Percentiles rank a stretch among this genome's conserved stretches.
These are phyloP conservation scores for Channa argus DNA, from an alignment of 2,113 vertebrate species.

Conservation along the genomic window DNA sequence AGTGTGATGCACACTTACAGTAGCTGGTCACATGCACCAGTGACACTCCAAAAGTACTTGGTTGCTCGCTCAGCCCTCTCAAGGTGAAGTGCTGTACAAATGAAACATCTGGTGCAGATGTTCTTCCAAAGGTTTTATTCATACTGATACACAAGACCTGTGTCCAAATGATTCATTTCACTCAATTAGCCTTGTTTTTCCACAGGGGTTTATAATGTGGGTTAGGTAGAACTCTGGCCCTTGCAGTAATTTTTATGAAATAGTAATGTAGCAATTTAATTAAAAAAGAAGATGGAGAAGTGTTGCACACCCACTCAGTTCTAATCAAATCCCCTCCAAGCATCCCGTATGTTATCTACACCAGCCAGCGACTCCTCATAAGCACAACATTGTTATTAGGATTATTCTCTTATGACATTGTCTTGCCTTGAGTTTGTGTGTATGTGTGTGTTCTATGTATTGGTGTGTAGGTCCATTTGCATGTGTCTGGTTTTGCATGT, in stretches of 20 bases:
- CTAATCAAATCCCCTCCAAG: conserved; percentile 58
- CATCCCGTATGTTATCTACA: conserved; percentile 63
- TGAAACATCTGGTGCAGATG: conserved; percentile 29
- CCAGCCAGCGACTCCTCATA: conserved; percentile 48
- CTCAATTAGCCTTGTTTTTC: conserved; percentile 50
- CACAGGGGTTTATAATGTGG: conserved; percentile 12
- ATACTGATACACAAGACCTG: conserved; percentile 4
- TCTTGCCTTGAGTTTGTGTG: conserved; percentile 8
- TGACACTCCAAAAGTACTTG: background rate
- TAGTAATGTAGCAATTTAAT: conserved; percentile 62
- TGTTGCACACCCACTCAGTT: conserved; percentile 57
- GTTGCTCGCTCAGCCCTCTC: conserved; percentile 29
- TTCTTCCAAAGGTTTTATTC: conserved; percentile 34
- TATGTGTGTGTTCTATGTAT: background rate
- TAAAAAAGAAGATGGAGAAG: conserved; percentile 55
- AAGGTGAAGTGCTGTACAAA: conserved; percentile 31
- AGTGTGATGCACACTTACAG: background rate
- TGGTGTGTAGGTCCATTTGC: conserved; percentile 1
- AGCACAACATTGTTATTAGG: conserved; percentile 42
- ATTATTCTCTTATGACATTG: conserved; percentile 56
- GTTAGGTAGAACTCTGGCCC: conserved; percentile 25
- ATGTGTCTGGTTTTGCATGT: conserved; percentile 16
- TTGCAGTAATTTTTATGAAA: conserved; percentile 50
- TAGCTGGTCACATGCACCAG: background rate
- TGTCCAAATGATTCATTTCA: conserved; percentile 56